Conservation (phyloP, 1,140 invertebrate genomes). For the Nephotettix cincticeps region DNA sequence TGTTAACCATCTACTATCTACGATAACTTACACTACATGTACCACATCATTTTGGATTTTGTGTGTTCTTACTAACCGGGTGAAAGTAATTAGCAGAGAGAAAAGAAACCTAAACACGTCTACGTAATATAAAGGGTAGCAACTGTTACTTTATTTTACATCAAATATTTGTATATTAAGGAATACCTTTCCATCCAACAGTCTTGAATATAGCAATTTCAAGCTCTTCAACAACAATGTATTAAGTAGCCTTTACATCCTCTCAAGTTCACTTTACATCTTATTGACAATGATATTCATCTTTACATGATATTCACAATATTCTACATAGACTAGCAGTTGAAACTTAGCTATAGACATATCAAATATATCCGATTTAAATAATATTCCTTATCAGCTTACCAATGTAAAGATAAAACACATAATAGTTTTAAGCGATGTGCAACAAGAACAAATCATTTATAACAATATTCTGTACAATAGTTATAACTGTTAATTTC, state of each 20-base stretch:
- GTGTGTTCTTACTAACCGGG: too few species aligned
- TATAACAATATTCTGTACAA: slow-evolving; percentile 9
- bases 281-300: neutral
- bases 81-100: too few species aligned
- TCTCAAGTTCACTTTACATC: neutral
- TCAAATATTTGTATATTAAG: neutral
- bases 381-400: neutral
- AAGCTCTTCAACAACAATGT: neutral
- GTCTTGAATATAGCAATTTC: slow-evolving; percentile 9
- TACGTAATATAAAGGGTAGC: too few species aligned
- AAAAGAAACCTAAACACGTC: too few species aligned
- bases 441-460: neutral
- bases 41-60: too few species aligned
- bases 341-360: neutral
- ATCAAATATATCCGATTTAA: neutral
- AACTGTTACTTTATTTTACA: too few species aligned
- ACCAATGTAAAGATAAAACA: neutral
- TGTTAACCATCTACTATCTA: too few species aligned
- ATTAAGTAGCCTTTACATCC: neutral
- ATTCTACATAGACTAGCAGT: slow-evolving; percentile 1
- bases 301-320: neutral
- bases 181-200: neutral
- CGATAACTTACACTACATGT: too few species aligned
- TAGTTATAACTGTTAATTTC: slow-evolving; percentile 7
- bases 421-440: neutral